Evolutionary conservation across 2,113 vertebrate genomes (phyloP), one percentile per base, ranked within the genome.

Genomic region (Trogon surrucura): DNA sequence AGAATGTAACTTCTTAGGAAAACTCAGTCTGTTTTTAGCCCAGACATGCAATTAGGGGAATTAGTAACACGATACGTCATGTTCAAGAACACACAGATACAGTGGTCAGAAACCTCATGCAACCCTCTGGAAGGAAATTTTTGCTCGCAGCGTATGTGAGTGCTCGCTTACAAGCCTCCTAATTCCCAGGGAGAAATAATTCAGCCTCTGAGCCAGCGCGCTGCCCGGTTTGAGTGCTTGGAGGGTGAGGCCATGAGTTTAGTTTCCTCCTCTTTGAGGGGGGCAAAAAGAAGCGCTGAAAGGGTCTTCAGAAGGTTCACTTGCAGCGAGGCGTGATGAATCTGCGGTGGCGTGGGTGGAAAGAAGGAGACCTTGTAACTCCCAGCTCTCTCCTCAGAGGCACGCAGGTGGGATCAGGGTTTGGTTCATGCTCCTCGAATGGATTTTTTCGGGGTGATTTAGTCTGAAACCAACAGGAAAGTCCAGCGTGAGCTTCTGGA

Each of bases 41-140:
- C 97, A 97, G 97, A 97, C 97, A 96, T 98, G 96, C 97, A 98
- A 98, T 98, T 98, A 98, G 89, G 95, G 96, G 97, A 97, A 98
- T 98, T 98, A 98, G 98, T 98, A 98, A 98, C 48, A 53, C 9
- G 97, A 98, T 96, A 93, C 91, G 64, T 96, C 97, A 95, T 94
- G 96, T 77, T 78, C n/a, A 79, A 78, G 91, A 97, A 92, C 95
- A 87, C 91, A 62, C 73, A 94, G 92, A 96, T 56, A 82, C 64
- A 61, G 82, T 15, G 75, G 85, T 80, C 88, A 95, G 97, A 93
- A 95, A 85, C 91, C 93, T 96, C 91, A 64, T 93, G 96, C 91
- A 96, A 91, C 80, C 94, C 94, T 95, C 84, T 80, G 93, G 51
- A 96, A 97, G 95, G 93, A 71, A 78, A 36, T 23, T 79, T 79